Evolutionary conservation across 2,797 vertebrate genomes (phyloP), one percentile per base, ranked within the genome.

Genomic region (Lophius americanus): DNA sequence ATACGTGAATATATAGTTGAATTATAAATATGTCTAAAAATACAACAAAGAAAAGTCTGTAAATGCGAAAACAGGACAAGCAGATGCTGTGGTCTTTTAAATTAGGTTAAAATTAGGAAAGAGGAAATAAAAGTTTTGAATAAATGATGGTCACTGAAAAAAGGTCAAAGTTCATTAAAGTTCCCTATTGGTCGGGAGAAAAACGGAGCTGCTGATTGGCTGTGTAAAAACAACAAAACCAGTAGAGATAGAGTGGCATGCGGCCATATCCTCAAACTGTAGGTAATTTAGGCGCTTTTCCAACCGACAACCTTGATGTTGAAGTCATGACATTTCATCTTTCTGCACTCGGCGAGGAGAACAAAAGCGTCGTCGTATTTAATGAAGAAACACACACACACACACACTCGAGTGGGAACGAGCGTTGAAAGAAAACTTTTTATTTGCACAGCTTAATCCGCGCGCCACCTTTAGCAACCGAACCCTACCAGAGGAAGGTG

Each of bases 371-470:
- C 48, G 72, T 74, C 63, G 64, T 81, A 73, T 83, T 85, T 79
- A 70, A 42, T 49, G 38, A 53, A 68, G 70, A 32, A 12, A 2
- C 14, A 46, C 42, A 44, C 23, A 23, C 23, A 35, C 44, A 39
- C 50, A 23, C 64, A 48, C 41, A 81, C 57, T 70, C 73, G 81
- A 53, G 37, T 86, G 76, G 83, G 80, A 85, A 71, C 68, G 68
- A 44, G 76, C 76, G 88, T 62, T 90, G 86, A 92, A 87, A 92
- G 87, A 90, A 83, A 81, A 87, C 85, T 90, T 87, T 91, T 88
- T 88, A 87, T 90, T 88, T 89, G 71, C 90, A 91, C 86, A 91
- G 83, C 83, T 84, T 81, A 79, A 70, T 69, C 72, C 76, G 49
- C 7, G 68, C 67, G 78, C 57, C 83, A 75, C 68, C 70, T 73